Percentiles rank a stretch among this genome's conserved stretches.
Conservation (phyloP, 2,888 invertebrate species). For the Brachypalpus laphriformis region DNA sequence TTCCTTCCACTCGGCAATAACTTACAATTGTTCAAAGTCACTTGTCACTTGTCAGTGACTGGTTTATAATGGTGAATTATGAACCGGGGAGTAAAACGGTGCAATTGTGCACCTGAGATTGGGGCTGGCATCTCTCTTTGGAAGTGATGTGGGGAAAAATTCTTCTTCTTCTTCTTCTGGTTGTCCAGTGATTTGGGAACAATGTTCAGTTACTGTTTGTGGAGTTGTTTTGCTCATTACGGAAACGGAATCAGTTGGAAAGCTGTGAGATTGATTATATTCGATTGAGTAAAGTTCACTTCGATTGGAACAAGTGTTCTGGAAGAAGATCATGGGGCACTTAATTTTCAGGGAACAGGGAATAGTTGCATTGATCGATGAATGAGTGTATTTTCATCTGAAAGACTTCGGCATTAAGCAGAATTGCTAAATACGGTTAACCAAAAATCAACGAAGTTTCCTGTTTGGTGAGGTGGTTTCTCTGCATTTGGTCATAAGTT, state of each 20-base stretch:
- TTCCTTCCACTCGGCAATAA: conserved; percentile 58
- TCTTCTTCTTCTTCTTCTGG: background rate
- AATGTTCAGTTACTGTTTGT: conserved; percentile 14
- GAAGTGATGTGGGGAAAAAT: background rate
- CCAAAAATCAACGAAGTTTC: too few relatives aligned
- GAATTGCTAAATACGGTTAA: too few relatives aligned
- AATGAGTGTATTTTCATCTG: too few relatives aligned
- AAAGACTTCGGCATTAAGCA: too few relatives aligned
- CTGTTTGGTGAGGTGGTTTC: too few relatives aligned
- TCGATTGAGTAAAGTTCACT: background rate
- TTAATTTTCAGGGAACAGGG: too few relatives aligned
- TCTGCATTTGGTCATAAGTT: too few relatives aligned
- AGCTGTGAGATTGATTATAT: too few relatives aligned
- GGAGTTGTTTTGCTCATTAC: conserved; percentile 3
- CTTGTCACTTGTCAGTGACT: conserved; percentile 73
- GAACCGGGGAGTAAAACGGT: conserved; percentile 56
- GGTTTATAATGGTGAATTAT: conserved; percentile 73
- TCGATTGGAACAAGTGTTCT: too few relatives aligned
- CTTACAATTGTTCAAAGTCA: conserved; percentile 72
- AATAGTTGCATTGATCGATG: too few relatives aligned
- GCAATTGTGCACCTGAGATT: conserved; percentile 34
- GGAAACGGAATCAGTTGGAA: background rate
- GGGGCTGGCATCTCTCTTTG: background rate
- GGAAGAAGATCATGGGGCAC: too few relatives aligned
- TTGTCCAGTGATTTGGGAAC: conserved; percentile 34